A percentile compares a stretch with the other conserved stretches of the same genome.
These are phyloP conservation scores for Tetranychus truncatus DNA, from an alignment of 2,888 invertebrate species.

Conservation along the genomic window DNA sequence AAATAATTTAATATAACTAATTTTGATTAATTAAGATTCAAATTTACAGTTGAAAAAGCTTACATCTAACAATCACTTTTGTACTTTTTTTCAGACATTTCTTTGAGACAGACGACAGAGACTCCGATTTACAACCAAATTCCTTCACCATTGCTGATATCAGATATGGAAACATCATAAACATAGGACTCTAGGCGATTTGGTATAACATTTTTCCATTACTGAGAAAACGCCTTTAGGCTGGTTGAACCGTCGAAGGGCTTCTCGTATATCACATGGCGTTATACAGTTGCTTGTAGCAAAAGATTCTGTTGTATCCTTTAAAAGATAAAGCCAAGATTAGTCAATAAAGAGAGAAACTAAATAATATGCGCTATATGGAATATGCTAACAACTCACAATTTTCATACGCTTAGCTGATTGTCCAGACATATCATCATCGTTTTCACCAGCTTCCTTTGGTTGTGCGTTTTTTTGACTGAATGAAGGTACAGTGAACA, in stretches of 20 bases:
- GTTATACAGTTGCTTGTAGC: not conserved
- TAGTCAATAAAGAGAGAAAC: not conserved
- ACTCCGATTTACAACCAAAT: not conserved
- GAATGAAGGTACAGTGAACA: not conserved
- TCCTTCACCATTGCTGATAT: not conserved
- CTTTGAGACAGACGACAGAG: not conserved
- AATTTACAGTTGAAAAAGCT: not conserved
- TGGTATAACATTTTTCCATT: not conserved
- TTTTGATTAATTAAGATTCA: not conserved
- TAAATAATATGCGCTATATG: not conserved
- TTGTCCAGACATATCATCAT: not conserved
- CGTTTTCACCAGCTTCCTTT: not conserved
- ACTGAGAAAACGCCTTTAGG: not conserved
- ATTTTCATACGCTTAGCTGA: not conserved
- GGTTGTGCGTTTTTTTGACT: not conserved
- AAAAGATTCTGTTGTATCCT: not conserved
- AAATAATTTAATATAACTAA: too few species aligned
- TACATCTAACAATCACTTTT: not conserved
- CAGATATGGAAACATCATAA: not conserved
- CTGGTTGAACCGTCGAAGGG: not conserved
- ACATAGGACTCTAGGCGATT: not conserved
- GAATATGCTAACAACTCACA: not conserved
- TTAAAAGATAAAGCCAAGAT: too few species aligned
- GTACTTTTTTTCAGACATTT: not conserved
- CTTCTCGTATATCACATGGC: slow-evolving; percentile 5